Evolutionary conservation across 2,888 invertebrate species (phyloP), one percentile per base, ranked within the genome.

Genomic region (Ormia ochracea): DNA sequence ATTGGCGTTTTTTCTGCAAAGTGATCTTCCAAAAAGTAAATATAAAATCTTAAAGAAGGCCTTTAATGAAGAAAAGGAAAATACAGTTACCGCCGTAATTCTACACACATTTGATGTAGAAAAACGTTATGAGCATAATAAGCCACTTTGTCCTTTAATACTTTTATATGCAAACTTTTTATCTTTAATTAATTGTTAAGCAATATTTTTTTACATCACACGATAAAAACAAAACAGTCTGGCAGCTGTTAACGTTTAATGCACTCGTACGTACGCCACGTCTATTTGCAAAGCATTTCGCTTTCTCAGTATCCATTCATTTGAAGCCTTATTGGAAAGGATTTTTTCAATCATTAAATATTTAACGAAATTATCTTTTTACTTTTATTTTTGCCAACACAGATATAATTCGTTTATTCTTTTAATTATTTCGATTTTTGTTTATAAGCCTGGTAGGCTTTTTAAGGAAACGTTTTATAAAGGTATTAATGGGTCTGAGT

Each of bases 361-460:
- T 66, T 66, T 28, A 14, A 54, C 31, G 21, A 28, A 41, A 54
- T 36, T 21, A 7, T 0, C 21, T 52, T n/a, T 66, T 19, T 12
- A 17, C 26, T 36, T 36, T n/a, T 38, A 43, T 50, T 59, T 10
- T n/a, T n/a, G n/a, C 21, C 19, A 17, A 26, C 26, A 38, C 38
- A 33, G 48, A 38, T 52, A 38, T 36, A 38, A 21, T 70, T 50
- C 26, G 48, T 48, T 70, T 50, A 59, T 59, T 59, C 28, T 50
- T 70, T 58, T 50, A 50, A 70, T 70, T 58, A 58, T 56, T 14
- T 45, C 52, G 23, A 12, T 38, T 61, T 52, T 66, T 33, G 31
- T 58, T 69, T 33, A 58, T 23, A 19, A 7, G 2, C 12, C 26
- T 33, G 17, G 19, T 48, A 33, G n/a, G 31, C 12, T 23, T 12